These are phyloP conservation scores for Mactra quadrangularis DNA, from an alignment of 1,140 invertebrate genomes.

Conservation along the genomic window DNA sequence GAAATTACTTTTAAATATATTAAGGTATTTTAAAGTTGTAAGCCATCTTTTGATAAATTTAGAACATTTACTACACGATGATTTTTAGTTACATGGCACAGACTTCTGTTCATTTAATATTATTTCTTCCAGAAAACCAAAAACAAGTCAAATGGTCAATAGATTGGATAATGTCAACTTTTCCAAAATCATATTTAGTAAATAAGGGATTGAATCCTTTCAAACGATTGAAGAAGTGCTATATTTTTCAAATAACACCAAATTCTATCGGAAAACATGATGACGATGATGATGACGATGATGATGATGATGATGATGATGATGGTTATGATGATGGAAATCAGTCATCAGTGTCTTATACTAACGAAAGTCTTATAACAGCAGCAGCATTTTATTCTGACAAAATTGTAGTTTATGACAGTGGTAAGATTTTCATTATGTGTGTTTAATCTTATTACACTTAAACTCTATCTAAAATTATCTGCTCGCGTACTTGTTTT, in stretches of 20 bases:
- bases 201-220: constrained; percentile 32
- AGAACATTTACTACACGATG: too few relatives aligned
- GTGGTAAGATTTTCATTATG: constrained; percentile 18
- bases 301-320: background rate
- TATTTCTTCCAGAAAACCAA: background rate
- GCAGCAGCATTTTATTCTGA: constrained; percentile 35
- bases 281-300: background rate
- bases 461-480: too few relatives aligned
- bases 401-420: constrained; percentile 38
- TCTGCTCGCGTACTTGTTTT: too few relatives aligned
- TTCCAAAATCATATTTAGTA: constrained; percentile 39
- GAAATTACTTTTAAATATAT: too few relatives aligned
- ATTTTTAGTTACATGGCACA: too few relatives aligned
- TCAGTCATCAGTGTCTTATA: background rate
- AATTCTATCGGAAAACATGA: background rate
- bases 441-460: too few relatives aligned
- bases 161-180: constrained; percentile 43
- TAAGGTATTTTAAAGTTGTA: too few relatives aligned
- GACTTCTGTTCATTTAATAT: too few relatives aligned
- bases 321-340: background rate
- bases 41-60: too few relatives aligned
- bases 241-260: background rate
- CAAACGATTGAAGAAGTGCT: constrained; percentile 12
- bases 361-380: constrained; percentile 2
- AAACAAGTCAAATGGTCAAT: constrained; percentile 36